Conservation (phyloP, 1,140 invertebrate genomes). For the Steinernema feltiae region DNA sequence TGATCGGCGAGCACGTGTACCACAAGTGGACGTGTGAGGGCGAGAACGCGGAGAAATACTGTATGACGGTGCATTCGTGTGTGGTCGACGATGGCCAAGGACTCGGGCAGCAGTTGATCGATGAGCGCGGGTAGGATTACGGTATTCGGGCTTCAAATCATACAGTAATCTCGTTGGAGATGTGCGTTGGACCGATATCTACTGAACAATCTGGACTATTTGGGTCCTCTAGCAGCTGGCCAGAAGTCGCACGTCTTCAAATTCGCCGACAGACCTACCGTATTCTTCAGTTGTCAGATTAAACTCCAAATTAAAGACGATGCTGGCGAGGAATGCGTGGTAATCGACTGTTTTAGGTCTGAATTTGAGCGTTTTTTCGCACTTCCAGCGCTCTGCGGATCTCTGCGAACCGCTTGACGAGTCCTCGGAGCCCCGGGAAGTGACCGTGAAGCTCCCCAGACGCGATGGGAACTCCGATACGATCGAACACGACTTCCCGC, state of each 20-base stretch:
- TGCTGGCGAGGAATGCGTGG: background rate
- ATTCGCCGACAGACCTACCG: slow-evolving; percentile 33
- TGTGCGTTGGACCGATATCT: slow-evolving; percentile 28
- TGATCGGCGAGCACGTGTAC: slow-evolving; percentile 30
- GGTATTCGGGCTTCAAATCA: background rate
- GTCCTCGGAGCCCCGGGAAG: background rate
- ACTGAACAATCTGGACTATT: slow-evolving; percentile 28
- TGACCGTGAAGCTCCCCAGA: background rate
- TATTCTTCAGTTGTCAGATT: slow-evolving; percentile 37
- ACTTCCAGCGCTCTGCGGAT: background rate
- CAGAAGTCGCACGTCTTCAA: slow-evolving; percentile 29
- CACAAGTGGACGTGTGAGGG: slow-evolving; percentile 34
- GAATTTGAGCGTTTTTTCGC: slow-evolving; percentile 15
- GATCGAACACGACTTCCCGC: background rate
- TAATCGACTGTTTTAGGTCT: background rate
- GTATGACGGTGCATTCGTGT: slow-evolving; percentile 37
- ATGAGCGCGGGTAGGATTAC: slow-evolving; percentile 30
- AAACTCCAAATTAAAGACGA: slow-evolving; percentile 25
- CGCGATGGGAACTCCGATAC: background rate
- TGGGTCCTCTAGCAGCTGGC: slow-evolving; percentile 18
- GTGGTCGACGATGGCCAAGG: slow-evolving; percentile 37
- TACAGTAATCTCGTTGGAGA: slow-evolving; percentile 14
- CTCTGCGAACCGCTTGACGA: background rate
- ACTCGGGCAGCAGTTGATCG: slow-evolving; percentile 25
- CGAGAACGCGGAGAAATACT: slow-evolving; percentile 17